Conservation (phyloP, 2,888 invertebrate genomes). For the Ormyrus labotus region DNA sequence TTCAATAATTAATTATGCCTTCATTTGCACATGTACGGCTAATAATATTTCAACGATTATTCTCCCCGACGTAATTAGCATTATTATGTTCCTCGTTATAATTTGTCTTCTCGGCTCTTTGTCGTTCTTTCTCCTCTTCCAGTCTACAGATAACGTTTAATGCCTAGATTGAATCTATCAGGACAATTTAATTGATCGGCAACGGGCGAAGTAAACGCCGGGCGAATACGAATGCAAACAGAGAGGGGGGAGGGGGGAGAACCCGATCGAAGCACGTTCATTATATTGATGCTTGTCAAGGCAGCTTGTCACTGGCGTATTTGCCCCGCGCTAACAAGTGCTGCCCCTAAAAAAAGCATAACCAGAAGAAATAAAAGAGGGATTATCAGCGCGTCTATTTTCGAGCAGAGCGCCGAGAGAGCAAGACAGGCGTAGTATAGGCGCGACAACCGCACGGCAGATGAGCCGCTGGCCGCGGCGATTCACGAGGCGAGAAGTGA, state of each 20-base stretch:
- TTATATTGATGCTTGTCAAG: conserved; percentile 31
- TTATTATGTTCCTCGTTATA: neutral
- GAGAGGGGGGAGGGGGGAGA: neutral
- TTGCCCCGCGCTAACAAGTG: neutral
- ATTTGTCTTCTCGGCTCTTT: neutral
- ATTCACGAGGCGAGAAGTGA: conserved; percentile 51
- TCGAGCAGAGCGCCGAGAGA: neutral
- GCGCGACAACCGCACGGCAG: conserved; percentile 21
- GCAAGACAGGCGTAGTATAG: neutral
- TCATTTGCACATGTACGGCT: neutral
- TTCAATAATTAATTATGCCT: too few species aligned
- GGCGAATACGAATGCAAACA: conserved; percentile 22
- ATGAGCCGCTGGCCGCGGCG: neutral
- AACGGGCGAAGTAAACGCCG: neutral
- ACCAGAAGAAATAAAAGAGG: neutral
- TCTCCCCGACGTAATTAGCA: neutral
- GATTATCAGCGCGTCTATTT: neutral
- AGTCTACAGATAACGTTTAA: too few species aligned
- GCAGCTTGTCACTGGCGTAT: conserved; percentile 29
- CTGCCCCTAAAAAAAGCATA: neutral
- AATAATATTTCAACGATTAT: neutral
- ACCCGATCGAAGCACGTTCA: neutral
- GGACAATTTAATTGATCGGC: conserved; percentile 31
- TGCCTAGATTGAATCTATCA: neutral
- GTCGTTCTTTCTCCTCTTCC: neutral